phyloP scores from a whole-genome alignment of 92 coral and sea anemone species.

The Zoanthus sansibaricus region DNA sequence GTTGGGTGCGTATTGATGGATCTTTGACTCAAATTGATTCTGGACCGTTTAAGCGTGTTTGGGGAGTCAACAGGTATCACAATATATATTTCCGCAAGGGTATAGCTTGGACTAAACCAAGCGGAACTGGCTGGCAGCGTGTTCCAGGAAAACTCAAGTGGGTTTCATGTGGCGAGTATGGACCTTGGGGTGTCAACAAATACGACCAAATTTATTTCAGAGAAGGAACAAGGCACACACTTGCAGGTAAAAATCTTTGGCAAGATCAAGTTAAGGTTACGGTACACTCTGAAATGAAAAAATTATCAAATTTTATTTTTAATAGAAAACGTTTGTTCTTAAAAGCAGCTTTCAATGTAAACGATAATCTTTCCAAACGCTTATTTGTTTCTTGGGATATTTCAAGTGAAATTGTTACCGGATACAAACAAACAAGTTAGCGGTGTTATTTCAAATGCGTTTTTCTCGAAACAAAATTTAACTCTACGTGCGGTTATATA shows the following conservation, averaged over 20 bases:
- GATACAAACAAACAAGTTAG: no score
- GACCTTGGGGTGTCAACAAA: constrained; percentile 31
- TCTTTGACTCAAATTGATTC: constrained; percentile 57
- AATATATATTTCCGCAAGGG: constrained; percentile 50
- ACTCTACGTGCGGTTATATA: no score
- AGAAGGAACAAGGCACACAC: neutral
- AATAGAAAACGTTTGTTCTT: no score
- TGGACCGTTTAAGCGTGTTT: constrained; percentile 50
- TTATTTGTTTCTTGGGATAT: no score
- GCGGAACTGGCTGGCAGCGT: constrained; percentile 28
- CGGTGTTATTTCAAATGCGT: no score
- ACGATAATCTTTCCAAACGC: no score
- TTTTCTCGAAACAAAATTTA: no score
- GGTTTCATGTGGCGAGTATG: constrained; percentile 19
- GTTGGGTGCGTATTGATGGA: constrained; percentile 44
- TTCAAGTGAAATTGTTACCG: no score
- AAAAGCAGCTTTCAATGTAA: no score
- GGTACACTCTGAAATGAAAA: no score
- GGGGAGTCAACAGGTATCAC: constrained; percentile 45
- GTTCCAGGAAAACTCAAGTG: constrained; percentile 16
- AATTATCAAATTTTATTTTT: no score
- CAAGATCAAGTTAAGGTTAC: no score
- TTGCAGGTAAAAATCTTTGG: neutral
- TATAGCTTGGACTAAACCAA: constrained; percentile 21
- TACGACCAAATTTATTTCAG: constrained; percentile 27